These are phyloP conservation scores for Cheilosia soror DNA, from an alignment of 2,888 invertebrate species.

Conservation along the genomic window DNA sequence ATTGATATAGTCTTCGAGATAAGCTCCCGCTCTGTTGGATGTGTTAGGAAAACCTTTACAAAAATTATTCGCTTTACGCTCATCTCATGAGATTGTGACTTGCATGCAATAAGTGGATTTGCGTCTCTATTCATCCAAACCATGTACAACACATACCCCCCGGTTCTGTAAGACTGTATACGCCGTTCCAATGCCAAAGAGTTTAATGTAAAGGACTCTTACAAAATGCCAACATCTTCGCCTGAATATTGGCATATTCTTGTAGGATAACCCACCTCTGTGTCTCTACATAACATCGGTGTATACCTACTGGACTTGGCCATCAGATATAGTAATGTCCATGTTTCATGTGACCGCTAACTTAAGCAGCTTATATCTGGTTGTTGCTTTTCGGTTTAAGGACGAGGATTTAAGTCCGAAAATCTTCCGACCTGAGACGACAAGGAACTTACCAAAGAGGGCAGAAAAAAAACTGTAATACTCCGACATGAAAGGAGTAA, in stretches of 20 bases:
- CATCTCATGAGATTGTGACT: conserved; percentile 45
- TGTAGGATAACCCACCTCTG: conserved; percentile 5
- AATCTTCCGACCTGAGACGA: conserved; percentile 59
- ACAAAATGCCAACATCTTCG: conserved; percentile 40
- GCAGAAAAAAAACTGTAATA: conserved; percentile 3
- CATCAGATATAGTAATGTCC: conserved; percentile 48
- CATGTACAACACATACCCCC: conserved; percentile 15
- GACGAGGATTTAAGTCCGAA: conserved; percentile 66
- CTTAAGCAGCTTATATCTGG: conserved; percentile 74
- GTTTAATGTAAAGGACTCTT: conserved; percentile 52
- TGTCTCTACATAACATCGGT: conserved; percentile 12
- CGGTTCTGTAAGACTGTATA: not conserved
- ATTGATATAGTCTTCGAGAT: conserved; percentile 4
- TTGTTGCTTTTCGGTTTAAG: conserved; percentile 74
- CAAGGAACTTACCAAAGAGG: conserved; percentile 17
- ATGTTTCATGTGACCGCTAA: conserved; percentile 72
- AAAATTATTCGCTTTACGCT: conserved; percentile 58
- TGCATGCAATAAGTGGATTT: conserved; percentile 52
- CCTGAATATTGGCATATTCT: conserved; percentile 26
- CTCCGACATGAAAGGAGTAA: conserved; percentile 62
- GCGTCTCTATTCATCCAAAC: not conserved
- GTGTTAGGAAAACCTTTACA: conserved; percentile 42
- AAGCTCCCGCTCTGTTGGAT: conserved; percentile 11
- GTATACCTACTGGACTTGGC: conserved; percentile 24
- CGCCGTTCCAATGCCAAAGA: conserved; percentile 49